Base-by-base conservation (phyloP, 2,113 vertebrate species). In the Leuciscus idus region DNA sequence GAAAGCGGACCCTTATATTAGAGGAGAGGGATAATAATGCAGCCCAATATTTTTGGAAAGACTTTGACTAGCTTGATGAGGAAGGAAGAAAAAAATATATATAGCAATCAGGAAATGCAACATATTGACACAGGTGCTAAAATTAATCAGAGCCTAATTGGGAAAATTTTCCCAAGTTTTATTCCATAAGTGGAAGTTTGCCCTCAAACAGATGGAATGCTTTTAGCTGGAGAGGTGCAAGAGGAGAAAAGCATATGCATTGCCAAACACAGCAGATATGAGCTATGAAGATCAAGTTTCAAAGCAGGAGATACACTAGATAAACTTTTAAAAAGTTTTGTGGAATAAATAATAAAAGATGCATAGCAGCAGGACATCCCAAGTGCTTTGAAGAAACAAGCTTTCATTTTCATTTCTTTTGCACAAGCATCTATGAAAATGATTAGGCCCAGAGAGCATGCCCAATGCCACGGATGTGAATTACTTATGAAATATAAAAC, bases 1-100 rank as follows among this genome's bases (percentile, higher is more conserved):
- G 81, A 91, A 92, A 92, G 86, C 73, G 26, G 52, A 68, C 46
- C 62, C 81, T 89, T 64, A 87, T 74, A 80, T 90, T 85, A 84
- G 66, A 79, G 59, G 75, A 68, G 80, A 75, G 73, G 79, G 68
- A 83, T 57, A 72, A 81, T 81, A 73, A 64, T 10, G 62, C 9
- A 33, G 62, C 26, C 61, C 9, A 30, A 70, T 82, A 70, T 82
- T 82, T 82, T 68, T 50, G 64, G 81, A 73, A 74, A 50, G 57
- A 81, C 26, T 59, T 72, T 12, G 33, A 73, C n/a, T 17, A 39
- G 78, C 68, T 26, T 62, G 28, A 75, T 72, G 46, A 75, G 55
- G 36, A 46, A 39, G 17, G 46, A 23, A 57, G 46, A 28, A 33
- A 9, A 48, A 72, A 73, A 46, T 17, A 23, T 64, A 33, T 30